Conservation (phyloP, 2,888 invertebrate species). For the Lepidocyrtoides sp. region DNA sequence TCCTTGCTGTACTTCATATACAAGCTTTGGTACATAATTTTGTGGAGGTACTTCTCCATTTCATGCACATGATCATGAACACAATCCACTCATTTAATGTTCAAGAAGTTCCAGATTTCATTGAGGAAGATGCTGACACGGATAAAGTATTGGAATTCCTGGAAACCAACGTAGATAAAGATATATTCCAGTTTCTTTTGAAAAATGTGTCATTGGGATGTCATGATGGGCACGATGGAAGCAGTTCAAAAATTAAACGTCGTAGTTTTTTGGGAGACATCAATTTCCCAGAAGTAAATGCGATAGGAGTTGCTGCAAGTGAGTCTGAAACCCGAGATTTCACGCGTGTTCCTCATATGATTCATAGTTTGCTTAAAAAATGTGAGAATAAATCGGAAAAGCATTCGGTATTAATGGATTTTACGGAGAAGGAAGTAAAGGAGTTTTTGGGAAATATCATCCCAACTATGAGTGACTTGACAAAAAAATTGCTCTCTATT, state of each 20-base stretch:
- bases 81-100: conserved; percentile 83
- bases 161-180: conserved; percentile 78
- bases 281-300: conserved; percentile 62
- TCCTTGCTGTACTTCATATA: conserved; percentile 80
- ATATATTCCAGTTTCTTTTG: conserved; percentile 82
- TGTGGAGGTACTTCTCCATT: conserved; percentile 80
- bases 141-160: conserved; percentile 83
- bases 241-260: neutral
- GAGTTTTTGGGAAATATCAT: conserved; percentile 78
- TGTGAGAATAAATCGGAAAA: conserved; percentile 10
- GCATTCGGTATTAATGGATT: conserved; percentile 80
- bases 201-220: conserved; percentile 76
- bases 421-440: conserved; percentile 66
- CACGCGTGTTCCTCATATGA: conserved; percentile 72
- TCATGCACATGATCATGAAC: conserved; percentile 84
- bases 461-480: conserved; percentile 77
- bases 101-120: conserved; percentile 83
- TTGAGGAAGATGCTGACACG: conserved; percentile 83
- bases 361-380: conserved; percentile 60
- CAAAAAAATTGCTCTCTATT: conserved; percentile 80
- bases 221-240: neutral
- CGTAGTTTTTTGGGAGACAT: conserved; percentile 50
- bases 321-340: conserved; percentile 55
- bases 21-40: conserved; percentile 82
- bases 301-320: conserved; percentile 30